Percentiles rank a stretch among this genome's conserved stretches.
Evolutionary conservation across 2,113 vertebrate species (phyloP).

Genomic region (Rhipidura dahli): DNA sequence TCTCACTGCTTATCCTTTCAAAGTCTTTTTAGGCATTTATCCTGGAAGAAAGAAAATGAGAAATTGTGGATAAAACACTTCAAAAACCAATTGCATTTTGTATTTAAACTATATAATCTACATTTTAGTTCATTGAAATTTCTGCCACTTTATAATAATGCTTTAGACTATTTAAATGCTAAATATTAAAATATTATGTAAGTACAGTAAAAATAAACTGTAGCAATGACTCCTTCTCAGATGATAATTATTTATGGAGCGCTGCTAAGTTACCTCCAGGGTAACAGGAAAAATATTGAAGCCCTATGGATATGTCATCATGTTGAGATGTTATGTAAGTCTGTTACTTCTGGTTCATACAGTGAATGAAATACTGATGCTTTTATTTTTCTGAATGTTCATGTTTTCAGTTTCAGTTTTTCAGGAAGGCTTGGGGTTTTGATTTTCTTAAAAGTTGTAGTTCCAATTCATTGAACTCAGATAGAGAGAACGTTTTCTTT

Average conservation of each 20-base stretch:
- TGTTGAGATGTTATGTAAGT: constrained; percentile 45
- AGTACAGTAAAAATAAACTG: constrained; percentile 60
- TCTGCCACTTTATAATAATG: not conserved
- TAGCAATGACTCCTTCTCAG: constrained; percentile 56
- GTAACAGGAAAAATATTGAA: constrained; percentile 62
- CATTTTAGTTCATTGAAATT: not conserved
- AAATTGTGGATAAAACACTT: not conserved
- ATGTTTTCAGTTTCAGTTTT: not conserved
- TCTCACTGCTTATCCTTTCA: not conserved
- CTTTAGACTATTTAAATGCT: constrained; percentile 3
- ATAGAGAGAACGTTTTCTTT: not conserved
- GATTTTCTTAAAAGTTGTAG: not conserved
- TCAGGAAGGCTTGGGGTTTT: not conserved
- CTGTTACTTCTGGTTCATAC: not conserved
- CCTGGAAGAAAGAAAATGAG: not conserved
- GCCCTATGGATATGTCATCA: constrained; percentile 43
- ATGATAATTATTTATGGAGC: constrained; percentile 63
- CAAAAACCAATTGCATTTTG: not conserved
- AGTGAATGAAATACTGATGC: not conserved
- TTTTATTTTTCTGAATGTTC: not conserved
- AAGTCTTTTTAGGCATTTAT: not conserved
- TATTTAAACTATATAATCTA: not conserved
- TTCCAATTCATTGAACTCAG: not conserved
- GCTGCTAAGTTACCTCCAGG: constrained; percentile 70
- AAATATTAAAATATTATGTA: constrained; percentile 58